phyloP scores from a whole-genome alignment of 2,888 invertebrate genomes.

The Monoplex corrugatus region DNA sequence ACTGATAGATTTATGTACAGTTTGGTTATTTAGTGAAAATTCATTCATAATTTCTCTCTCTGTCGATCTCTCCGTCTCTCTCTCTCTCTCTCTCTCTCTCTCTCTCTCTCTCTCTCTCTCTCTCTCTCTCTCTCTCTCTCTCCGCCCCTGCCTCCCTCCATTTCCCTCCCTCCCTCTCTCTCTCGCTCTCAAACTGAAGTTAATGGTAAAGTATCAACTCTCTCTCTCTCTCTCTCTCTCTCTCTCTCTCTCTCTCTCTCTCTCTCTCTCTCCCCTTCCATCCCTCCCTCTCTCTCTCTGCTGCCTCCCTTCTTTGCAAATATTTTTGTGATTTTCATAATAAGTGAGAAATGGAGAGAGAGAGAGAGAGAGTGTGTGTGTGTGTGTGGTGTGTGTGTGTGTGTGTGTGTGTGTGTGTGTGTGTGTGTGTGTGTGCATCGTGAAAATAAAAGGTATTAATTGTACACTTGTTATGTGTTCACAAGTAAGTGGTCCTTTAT shows the following conservation, averaged over 20 bases:
- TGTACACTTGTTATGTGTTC: too few species aligned
- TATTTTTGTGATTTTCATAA: too few species aligned
- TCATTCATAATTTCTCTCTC: not conserved
- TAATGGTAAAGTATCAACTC: too few species aligned
- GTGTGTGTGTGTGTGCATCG: not conserved
- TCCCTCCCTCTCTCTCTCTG: not conserved
- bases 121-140: constrained; percentile 6
- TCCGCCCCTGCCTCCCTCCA: not conserved
- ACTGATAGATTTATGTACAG: too few species aligned
- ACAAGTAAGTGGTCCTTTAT: too few species aligned
- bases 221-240: not conserved
- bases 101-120: not conserved
- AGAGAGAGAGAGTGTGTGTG: too few species aligned
- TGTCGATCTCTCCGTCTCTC: not conserved
- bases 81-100: not conserved
- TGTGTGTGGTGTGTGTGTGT: not conserved
- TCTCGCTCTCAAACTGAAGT: not conserved
- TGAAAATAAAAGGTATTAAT: too few species aligned
- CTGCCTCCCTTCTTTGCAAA: too few species aligned
- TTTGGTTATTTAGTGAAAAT: not conserved
- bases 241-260: not conserved
- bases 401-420: not conserved
- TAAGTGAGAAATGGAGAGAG: too few species aligned
- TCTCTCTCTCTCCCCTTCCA: not conserved
- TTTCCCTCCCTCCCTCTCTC: not conserved